phyloP scores from a whole-genome alignment of 2,797 vertebrate species.

The Zalophus californianus region DNA sequence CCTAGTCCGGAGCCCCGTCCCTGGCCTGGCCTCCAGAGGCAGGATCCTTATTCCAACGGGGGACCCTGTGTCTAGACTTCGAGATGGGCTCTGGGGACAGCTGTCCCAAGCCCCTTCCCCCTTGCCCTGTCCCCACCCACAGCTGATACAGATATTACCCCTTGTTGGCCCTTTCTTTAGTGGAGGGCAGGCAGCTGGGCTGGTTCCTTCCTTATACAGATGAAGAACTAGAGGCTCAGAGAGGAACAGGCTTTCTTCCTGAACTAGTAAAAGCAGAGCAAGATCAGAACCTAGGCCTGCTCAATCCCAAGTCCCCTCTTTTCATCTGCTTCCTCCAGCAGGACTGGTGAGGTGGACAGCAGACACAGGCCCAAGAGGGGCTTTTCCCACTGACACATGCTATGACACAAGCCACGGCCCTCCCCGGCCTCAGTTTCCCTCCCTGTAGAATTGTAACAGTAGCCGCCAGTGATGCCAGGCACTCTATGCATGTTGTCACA shows the following conservation, averaged over 20 bases:
- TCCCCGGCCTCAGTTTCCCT: background rate
- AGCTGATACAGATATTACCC: background rate
- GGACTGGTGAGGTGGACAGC: slow-evolving; percentile 32
- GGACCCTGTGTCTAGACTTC: background rate
- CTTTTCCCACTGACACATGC: background rate
- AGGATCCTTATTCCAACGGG: background rate
- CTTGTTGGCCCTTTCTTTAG: background rate
- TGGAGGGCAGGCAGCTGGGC: background rate
- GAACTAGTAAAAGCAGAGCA: background rate
- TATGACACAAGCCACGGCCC: background rate
- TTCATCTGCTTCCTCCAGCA: background rate
- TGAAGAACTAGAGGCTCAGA: background rate
- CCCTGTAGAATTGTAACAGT: background rate
- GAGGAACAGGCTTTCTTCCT: background rate
- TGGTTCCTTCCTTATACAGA: background rate
- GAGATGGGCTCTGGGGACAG: background rate
- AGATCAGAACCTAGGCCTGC: background rate
- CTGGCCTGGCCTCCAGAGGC: background rate
- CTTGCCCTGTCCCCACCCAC: background rate
- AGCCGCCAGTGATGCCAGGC: background rate
- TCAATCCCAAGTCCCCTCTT: background rate
- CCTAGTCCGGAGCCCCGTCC: background rate
- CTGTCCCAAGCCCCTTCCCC: background rate
- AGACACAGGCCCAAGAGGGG: slow-evolving; percentile 51
- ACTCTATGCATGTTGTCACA: background rate